phyloP scores from a whole-genome alignment of 1,140 invertebrate genomes.

The Apolygus lucorum region DNA sequence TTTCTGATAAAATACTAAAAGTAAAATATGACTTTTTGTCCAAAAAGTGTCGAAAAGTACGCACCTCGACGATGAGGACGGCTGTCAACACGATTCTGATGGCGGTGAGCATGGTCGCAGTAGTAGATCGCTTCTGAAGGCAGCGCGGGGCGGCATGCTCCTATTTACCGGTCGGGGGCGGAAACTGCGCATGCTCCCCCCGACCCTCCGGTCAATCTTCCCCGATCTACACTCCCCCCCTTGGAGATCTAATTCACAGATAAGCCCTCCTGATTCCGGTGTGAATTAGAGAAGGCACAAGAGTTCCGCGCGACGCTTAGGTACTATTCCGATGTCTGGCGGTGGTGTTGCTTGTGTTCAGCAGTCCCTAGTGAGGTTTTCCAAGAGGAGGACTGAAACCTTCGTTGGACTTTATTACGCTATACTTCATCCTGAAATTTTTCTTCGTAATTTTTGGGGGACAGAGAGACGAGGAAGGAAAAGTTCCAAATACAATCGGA shows the following conservation, averaged over 20 bases:
- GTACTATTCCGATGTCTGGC: too few relatives aligned
- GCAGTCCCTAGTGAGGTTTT: too few relatives aligned
- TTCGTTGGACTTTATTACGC: too few relatives aligned
- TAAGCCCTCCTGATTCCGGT: not conserved
- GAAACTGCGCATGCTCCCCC: conserved; percentile 3
- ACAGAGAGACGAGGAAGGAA: too few relatives aligned
- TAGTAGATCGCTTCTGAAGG: conserved; percentile 1
- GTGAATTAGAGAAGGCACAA: not conserved
- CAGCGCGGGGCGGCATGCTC: not conserved
- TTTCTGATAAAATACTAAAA: too few relatives aligned
- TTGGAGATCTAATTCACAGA: not conserved
- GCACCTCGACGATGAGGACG: conserved; percentile 14
- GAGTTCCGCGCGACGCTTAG: too few relatives aligned
- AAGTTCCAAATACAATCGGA: too few relatives aligned
- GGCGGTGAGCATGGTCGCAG: conserved; percentile 5
- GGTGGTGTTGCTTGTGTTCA: too few relatives aligned
- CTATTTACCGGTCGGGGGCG: not conserved
- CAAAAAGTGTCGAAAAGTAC: not conserved
- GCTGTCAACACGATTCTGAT: conserved; percentile 14
- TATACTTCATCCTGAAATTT: too few relatives aligned
- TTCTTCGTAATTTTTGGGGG: too few relatives aligned
- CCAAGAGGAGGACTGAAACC: too few relatives aligned
- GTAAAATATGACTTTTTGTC: too few relatives aligned
- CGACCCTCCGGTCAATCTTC: not conserved
- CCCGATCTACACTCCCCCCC: not conserved